These are phyloP conservation scores for Meteorus sp. DNA, from an alignment of 1,140 invertebrate genomes.

Conservation along the genomic window DNA sequence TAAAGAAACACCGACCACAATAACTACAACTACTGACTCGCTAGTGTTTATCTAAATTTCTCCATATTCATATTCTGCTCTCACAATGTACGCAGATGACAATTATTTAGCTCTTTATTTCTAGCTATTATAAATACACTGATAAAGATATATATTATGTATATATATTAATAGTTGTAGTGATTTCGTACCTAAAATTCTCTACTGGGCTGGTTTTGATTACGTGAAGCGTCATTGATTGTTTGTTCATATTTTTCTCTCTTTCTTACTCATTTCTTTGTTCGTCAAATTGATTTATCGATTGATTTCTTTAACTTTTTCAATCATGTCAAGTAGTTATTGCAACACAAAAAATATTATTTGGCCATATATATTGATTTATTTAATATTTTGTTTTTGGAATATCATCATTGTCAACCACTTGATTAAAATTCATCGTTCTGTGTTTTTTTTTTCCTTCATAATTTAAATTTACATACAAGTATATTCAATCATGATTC, in stretches of 20 bases:
- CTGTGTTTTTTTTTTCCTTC: too few relatives aligned
- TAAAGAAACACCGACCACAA: slow-evolving; percentile 58
- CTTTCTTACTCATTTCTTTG: slow-evolving; percentile 21
- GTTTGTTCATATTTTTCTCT: slow-evolving; percentile 18
- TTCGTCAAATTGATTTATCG: slow-evolving; percentile 2
- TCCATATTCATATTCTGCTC: slow-evolving; percentile 51
- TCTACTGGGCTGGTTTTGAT: slow-evolving; percentile 56
- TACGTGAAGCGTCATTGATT: slow-evolving; percentile 21
- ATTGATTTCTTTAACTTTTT: not conserved
- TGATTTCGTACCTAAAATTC: slow-evolving; percentile 56
- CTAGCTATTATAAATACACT: slow-evolving; percentile 43
- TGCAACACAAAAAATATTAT: too few relatives aligned
- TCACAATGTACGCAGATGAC: slow-evolving; percentile 53
- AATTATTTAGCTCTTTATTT: slow-evolving; percentile 57
- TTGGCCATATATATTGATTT: too few relatives aligned
- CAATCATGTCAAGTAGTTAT: too few relatives aligned
- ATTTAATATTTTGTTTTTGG: too few relatives aligned
- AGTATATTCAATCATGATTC: too few relatives aligned
- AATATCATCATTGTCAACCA: too few relatives aligned
- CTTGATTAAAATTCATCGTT: too few relatives aligned
- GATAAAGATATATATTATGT: slow-evolving; percentile 43
- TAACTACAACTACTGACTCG: slow-evolving; percentile 56
- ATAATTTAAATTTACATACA: too few relatives aligned
- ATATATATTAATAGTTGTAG: slow-evolving; percentile 49
- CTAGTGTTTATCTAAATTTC: slow-evolving; percentile 54